phyloP scores from a whole-genome alignment of 2,888 invertebrate species.

The Hermodice carunculata region DNA sequence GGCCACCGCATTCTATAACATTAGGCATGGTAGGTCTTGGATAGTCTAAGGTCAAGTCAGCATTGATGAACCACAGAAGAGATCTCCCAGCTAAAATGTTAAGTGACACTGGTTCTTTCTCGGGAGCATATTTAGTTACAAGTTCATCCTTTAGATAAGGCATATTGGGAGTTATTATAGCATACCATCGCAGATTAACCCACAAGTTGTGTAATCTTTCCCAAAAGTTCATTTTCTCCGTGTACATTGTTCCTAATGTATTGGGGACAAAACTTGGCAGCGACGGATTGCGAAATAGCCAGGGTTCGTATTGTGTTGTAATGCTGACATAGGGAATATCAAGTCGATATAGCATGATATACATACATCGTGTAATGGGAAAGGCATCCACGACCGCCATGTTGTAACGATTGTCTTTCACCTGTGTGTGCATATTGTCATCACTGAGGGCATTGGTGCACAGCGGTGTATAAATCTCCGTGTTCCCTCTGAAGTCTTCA shows the following conservation, averaged over 20 bases:
- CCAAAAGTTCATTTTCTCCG: conserved; percentile 26
- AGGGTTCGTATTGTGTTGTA: conserved; percentile 25
- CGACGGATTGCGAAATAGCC: conserved; percentile 20
- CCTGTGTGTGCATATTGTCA: conserved; percentile 5
- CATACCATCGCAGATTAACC: conserved; percentile 21
- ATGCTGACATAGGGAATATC: conserved; percentile 25
- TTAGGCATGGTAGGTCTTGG: conserved; percentile 27
- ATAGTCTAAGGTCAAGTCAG: conserved; percentile 27
- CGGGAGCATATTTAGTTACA: conserved; percentile 15
- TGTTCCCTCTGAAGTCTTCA: conserved; percentile 9
- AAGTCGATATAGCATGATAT: conserved; percentile 20
- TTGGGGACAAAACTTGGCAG: conserved; percentile 31
- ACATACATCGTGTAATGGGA: conserved; percentile 7
- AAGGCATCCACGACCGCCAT: conserved; percentile 29
- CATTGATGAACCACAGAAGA: conserved; percentile 25
- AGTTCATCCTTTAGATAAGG: conserved; percentile 21
- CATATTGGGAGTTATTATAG: conserved; percentile 12
- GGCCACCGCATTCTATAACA: conserved; percentile 27
- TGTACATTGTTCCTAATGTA: background rate
- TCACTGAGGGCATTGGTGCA: conserved; percentile 28
- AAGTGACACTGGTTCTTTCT: conserved; percentile 6
- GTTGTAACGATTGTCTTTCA: conserved; percentile 11
- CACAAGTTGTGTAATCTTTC: background rate
- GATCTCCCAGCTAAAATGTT: conserved; percentile 1
- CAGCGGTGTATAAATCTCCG: conserved; percentile 16